These are phyloP conservation scores for Tortrix viridana DNA, from an alignment of 2,888 invertebrate species.

Conservation along the genomic window DNA sequence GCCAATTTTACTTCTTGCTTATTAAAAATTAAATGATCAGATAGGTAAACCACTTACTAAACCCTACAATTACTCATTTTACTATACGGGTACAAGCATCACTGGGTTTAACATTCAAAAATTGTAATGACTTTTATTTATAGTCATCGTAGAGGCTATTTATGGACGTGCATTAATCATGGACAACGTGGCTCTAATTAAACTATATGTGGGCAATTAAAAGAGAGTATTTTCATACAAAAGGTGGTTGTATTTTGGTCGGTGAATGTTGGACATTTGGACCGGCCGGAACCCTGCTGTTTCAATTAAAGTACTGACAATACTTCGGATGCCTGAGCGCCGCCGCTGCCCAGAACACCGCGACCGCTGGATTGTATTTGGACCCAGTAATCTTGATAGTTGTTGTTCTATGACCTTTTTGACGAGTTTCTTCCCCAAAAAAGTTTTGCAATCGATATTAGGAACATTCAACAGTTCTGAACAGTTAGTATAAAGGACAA, in stretches of 20 bases:
- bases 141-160: constrained; percentile 60
- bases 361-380: constrained; percentile 49
- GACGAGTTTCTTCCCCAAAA: not conserved
- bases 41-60: constrained; percentile 7
- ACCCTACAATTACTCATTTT: constrained; percentile 20
- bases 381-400: constrained; percentile 56
- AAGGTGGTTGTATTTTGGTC: constrained; percentile 73
- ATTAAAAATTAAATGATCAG: not conserved
- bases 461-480: too few relatives aligned
- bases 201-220: constrained; percentile 77
- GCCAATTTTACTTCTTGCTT: not conserved
- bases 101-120: constrained; percentile 34
- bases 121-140: constrained; percentile 49
- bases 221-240: constrained; percentile 72
- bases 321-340: constrained; percentile 76
- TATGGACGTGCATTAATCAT: constrained; percentile 71
- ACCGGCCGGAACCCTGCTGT: constrained; percentile 72
- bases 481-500: not conserved
- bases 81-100: constrained; percentile 33
- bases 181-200: constrained; percentile 69
- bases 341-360: constrained; percentile 75
- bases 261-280: constrained; percentile 56
- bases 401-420: constrained; percentile 25
- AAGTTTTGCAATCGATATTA: not conserved
- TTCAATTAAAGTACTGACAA: constrained; percentile 84